These are phyloP conservation scores for Lissocephala sabroskyi DNA, from an alignment of 2,888 invertebrate genomes.

Conservation along the genomic window DNA sequence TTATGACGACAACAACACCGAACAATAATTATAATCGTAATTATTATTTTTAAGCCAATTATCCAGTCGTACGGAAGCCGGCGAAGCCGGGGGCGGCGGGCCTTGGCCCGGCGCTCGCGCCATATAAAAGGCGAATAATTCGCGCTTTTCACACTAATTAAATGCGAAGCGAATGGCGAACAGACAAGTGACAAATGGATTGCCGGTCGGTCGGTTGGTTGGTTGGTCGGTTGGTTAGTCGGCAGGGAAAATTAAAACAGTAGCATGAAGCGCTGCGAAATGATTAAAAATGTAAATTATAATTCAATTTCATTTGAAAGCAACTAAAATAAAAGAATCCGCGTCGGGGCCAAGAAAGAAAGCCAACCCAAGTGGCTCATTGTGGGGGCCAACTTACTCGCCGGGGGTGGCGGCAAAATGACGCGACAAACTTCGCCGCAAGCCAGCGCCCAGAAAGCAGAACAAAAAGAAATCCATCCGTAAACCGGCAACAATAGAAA, in stretches of 20 bases:
- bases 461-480: slow-evolving; percentile 4
- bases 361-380: slow-evolving; percentile 44
- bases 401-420: slow-evolving; percentile 18
- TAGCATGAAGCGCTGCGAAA: slow-evolving; percentile 36
- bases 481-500: slow-evolving; percentile 16
- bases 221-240: no score
- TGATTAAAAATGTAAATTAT: slow-evolving; percentile 67
- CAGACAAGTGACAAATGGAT: slow-evolving; percentile 46
- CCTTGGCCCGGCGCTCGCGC: slow-evolving; percentile 18
- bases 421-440: slow-evolving; percentile 60
- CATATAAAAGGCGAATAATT: slow-evolving; percentile 43
- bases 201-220: no score
- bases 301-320: slow-evolving; percentile 57
- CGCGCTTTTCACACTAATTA: slow-evolving; percentile 67
- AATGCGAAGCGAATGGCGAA: slow-evolving; percentile 38
- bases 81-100: slow-evolving; percentile 9
- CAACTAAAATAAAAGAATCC: neutral
- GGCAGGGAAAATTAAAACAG: slow-evolving; percentile 41
- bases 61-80: slow-evolving; percentile 13
- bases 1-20: slow-evolving; percentile 4
- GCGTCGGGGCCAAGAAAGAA: slow-evolving; percentile 18
- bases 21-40: slow-evolving; percentile 39
- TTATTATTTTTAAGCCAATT: slow-evolving; percentile 60
- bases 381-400: slow-evolving; percentile 24
- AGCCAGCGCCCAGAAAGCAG: slow-evolving; percentile 34